A percentile compares a stretch with the other conserved stretches of the same genome.
Evolutionary conservation across 2,113 vertebrate genomes (phyloP).

Genomic region (Acanthochromis polyacanthus): DNA sequence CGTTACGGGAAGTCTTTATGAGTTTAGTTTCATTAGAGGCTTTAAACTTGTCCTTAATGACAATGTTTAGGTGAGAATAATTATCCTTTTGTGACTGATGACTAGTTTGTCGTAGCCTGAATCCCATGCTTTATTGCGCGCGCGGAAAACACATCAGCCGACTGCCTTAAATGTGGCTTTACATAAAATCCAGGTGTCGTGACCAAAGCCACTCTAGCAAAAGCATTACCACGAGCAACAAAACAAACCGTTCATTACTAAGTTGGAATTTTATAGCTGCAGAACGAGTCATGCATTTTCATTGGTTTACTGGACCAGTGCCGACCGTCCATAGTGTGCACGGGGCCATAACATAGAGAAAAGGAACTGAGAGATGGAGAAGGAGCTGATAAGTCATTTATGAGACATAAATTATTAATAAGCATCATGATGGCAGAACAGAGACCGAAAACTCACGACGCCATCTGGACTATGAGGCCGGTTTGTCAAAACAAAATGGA

Average conservation of each 20-base stretch:
- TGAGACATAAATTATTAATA: slow-evolving; percentile 89
- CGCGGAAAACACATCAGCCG: slow-evolving; percentile 42
- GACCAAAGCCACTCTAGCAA: slow-evolving; percentile 32
- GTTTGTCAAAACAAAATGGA: slow-evolving; percentile 90
- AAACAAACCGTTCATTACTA: slow-evolving; percentile 51
- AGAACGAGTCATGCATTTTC: slow-evolving; percentile 28
- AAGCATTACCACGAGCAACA: slow-evolving; percentile 26
- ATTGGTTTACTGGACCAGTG: slow-evolving; percentile 47
- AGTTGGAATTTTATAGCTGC: slow-evolving; percentile 31
- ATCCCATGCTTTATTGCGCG: slow-evolving; percentile 46
- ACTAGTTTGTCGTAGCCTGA: slow-evolving; percentile 42
- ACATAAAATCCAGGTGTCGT: slow-evolving; percentile 48
- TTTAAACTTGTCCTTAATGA: slow-evolving; percentile 57
- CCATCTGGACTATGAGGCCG: slow-evolving; percentile 88
- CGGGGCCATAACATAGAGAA: slow-evolving; percentile 43
- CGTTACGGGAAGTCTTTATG: slow-evolving; percentile 66
- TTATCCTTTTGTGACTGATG: slow-evolving; percentile 48
- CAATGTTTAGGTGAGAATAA: slow-evolving; percentile 56
- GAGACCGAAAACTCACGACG: slow-evolving; percentile 83
- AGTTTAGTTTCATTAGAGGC: slow-evolving; percentile 69
- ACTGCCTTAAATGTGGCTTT: slow-evolving; percentile 21
- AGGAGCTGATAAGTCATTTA: slow-evolving; percentile 83
- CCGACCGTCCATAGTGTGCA: slow-evolving; percentile 80
- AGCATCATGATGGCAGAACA: slow-evolving; percentile 85
- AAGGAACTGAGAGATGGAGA: slow-evolving; percentile 58